phyloP scores from a whole-genome alignment of 2,113 vertebrate species.

The Oceanites oceanicus region DNA sequence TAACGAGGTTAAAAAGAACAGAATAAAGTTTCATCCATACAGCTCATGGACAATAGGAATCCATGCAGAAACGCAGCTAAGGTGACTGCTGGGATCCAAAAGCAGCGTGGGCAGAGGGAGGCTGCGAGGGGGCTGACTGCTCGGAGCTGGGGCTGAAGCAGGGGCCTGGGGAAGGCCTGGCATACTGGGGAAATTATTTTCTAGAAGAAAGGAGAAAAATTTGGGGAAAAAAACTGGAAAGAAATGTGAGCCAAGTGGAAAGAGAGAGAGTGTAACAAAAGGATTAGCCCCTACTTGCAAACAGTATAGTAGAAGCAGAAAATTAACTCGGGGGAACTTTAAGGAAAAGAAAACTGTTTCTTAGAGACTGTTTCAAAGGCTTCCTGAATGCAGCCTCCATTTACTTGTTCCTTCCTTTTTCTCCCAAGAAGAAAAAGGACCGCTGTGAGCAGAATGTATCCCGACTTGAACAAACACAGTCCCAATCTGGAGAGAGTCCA shows the following conservation, averaged over 20 bases:
- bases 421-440: neutral
- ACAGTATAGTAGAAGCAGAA: neutral
- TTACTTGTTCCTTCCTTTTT: neutral
- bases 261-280: neutral
- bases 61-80: neutral
- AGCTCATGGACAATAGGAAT: neutral
- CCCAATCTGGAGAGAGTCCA: neutral
- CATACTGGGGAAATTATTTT: neutral
- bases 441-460: neutral
- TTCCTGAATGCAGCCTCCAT: neutral
- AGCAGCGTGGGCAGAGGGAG: fast-evolving
- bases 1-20: neutral
- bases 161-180: neutral
- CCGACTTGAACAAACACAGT: neutral
- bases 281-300: neutral
- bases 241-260: neutral
- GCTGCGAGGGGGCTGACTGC: neutral
- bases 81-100: neutral
- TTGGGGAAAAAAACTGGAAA: neutral
- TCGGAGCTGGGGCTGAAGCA: neutral
- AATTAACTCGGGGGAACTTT: neutral
- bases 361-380: neutral
- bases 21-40: neutral
- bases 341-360: neutral
- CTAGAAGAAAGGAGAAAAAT: neutral